These are phyloP conservation scores for Dipodomys merriami DNA, from an alignment of 2,113 vertebrate genomes.

Conservation along the genomic window DNA sequence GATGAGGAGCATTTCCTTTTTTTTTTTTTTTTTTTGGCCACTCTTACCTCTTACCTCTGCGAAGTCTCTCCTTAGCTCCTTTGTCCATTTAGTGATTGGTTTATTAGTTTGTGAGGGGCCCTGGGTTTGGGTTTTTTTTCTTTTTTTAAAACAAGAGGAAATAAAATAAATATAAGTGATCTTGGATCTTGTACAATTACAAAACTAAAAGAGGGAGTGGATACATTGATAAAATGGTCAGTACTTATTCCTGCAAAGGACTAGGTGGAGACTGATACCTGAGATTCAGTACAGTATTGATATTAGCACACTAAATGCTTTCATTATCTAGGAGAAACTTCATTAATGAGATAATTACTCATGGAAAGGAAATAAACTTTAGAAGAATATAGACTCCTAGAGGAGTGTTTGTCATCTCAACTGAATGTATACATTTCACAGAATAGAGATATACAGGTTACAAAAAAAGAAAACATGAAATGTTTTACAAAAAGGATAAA, in stretches of 20 bases:
- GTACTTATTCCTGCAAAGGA: too few species aligned
- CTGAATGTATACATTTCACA: background rate
- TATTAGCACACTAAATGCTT: background rate
- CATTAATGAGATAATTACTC: too few species aligned
- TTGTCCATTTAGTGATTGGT: too few species aligned
- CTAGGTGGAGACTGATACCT: too few species aligned
- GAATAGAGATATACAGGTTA: background rate
- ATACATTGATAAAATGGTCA: background rate
- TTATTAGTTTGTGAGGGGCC: background rate
- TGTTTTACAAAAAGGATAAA: background rate
- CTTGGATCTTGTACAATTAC: background rate
- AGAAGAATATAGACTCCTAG: background rate
- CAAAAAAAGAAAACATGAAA: background rate
- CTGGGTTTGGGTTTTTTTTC: background rate
- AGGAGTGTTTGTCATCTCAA: too few species aligned
- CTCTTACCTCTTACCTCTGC: too few species aligned
- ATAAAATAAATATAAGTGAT: background rate
- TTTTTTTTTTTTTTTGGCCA: too few species aligned
- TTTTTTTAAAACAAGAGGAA: background rate
- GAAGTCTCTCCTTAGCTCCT: too few species aligned
- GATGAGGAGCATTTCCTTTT: too few species aligned
- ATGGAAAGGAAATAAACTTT: slow-evolving; percentile 1
- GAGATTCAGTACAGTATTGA: background rate
- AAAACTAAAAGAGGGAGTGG: background rate
- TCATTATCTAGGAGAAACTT: background rate